phyloP scores from a whole-genome alignment of 2,113 vertebrate species.

The Pogonocichla stellata region DNA sequence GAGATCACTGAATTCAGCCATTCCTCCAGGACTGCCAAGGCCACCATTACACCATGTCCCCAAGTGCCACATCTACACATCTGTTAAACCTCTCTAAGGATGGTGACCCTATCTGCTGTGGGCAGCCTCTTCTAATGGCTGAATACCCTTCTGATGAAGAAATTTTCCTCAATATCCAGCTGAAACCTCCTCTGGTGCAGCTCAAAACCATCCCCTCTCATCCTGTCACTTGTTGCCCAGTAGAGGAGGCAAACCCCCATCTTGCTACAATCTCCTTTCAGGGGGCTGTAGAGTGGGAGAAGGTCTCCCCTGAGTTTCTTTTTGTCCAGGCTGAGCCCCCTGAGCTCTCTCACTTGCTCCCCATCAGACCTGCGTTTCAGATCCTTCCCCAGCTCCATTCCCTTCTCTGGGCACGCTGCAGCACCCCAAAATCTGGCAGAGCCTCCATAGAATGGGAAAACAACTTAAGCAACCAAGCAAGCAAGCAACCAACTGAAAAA shows the following conservation, averaged over 20 bases:
- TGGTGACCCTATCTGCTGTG: neutral
- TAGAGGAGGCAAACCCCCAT: neutral
- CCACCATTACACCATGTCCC: neutral
- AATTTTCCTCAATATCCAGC: neutral
- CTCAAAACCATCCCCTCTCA: neutral
- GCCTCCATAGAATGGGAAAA: neutral
- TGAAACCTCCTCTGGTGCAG: neutral
- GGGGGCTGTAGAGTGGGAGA: neutral
- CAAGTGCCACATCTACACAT: neutral
- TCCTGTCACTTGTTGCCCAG: neutral
- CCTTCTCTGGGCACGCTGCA: neutral
- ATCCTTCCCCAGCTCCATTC: neutral
- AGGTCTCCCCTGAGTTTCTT: neutral
- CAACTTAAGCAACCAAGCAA: neutral
- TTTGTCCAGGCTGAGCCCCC: neutral
- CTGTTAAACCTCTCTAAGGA: neutral
- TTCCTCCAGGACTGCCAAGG: neutral
- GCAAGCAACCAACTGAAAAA: neutral
- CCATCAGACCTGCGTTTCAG: neutral
- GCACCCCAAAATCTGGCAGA: neutral
- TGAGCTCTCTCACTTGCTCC: neutral
- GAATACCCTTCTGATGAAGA: neutral
- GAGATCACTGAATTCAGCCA: neutral
- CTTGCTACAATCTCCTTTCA: neutral
- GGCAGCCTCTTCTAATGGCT: neutral